Evolutionary conservation across 1,140 invertebrate species (phyloP), one percentile per base, ranked within the genome.

Genomic region (Fragariocoptes setiger): DNA sequence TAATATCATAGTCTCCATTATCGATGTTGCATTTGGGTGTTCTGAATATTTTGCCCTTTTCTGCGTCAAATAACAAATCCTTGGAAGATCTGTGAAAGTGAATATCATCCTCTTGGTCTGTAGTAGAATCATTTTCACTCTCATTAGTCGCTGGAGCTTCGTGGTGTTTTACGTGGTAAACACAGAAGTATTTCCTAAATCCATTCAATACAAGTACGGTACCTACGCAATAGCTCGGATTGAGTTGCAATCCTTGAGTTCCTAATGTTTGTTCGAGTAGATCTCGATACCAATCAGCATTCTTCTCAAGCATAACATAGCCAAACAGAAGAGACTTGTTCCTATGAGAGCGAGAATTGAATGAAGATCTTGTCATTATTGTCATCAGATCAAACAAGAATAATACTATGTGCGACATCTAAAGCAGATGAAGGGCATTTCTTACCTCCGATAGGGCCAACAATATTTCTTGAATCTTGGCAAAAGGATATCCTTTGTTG

Each of bases 161-260:
- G 16, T 68, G 68, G 58, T 85, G 78, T 56, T 85, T 88, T 22
- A 85, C 80, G 60, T 97, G 86, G 60, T 90, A 95, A 62, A 97
- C 85, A 55, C 80, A 92, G 61, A 92, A 94, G 59, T 94, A 94
- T 59, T 85, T 83, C 38, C 85, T 64, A 57, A 83, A 77, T 4
- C 86, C 86, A 62, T 94, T 95, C 22, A 95, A 60, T 1, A 83
- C 76, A 17, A 97, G 59, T 20, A 97, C 86, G 16, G 90, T 97
- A 4, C 90, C 90, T 21, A 94, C 72, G 58, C 83, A 92, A 62
- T 94, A 94, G 50, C 78, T 70, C 2, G 80, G 76, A 64, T 95
- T 94, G 25, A 95, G 86, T 47, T 74, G 71, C 41, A 92, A 62
- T 48, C 77, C 71, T 15, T 44, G 43, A 57, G 80, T 72, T 17